Percentiles rank a stretch among this genome's conserved stretches.
Evolutionary conservation across 2,888 invertebrate species (phyloP).

Genomic region (Glaucopsyche alexis): DNA sequence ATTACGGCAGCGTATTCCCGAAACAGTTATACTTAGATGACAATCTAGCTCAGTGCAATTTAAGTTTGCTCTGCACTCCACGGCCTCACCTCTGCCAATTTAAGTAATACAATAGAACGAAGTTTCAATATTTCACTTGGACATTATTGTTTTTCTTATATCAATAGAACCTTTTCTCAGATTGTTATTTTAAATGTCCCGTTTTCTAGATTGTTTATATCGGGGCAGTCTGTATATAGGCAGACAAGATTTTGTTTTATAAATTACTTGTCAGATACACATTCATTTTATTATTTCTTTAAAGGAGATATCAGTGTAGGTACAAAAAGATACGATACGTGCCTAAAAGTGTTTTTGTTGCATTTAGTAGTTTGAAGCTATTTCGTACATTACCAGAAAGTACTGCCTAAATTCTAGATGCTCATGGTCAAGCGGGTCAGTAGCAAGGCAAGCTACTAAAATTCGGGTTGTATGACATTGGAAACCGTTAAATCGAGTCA

Average conservation of each 20-base stretch:
- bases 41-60: constrained; percentile 49
- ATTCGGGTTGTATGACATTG: constrained; percentile 37
- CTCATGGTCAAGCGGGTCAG: constrained; percentile 3
- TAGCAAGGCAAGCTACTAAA: constrained; percentile 32
- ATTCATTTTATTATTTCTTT: too few relatives aligned
- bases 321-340: too few relatives aligned
- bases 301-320: too few relatives aligned
- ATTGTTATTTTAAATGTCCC: constrained; percentile 4
- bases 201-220: not conserved
- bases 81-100: constrained; percentile 49
- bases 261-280: too few relatives aligned
- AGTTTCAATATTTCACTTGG: constrained; percentile 27
- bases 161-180: not conserved
- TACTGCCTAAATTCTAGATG: not conserved
- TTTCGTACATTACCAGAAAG: not conserved
- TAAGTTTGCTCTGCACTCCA: constrained; percentile 55
- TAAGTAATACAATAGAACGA: constrained; percentile 45
- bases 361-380: not conserved
- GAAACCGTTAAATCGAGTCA: constrained; percentile 41
- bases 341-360: too few relatives aligned
- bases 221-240: too few relatives aligned
- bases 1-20: constrained; percentile 38
- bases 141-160: not conserved
- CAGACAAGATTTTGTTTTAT: too few relatives aligned
- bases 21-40: constrained; percentile 48